Evolutionary conservation across 2,113 vertebrate genomes (phyloP).

Genomic region (Barnardius zonarius): DNA sequence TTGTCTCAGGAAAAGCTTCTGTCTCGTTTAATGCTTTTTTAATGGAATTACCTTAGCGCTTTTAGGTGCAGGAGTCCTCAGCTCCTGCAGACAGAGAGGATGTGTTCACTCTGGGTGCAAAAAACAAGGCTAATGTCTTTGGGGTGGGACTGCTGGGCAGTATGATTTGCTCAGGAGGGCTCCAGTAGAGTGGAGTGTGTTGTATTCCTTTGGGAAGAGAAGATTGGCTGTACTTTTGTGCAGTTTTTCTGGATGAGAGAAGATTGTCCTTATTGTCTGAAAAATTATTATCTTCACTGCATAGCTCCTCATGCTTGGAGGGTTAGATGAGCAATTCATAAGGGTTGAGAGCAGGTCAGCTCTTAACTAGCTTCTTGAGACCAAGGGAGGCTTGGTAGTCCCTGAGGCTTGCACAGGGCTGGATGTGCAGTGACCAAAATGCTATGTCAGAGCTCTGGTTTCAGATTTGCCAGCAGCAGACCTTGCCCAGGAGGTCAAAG

Average conservation of each 20-base stretch:
- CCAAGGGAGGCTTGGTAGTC: not conserved
- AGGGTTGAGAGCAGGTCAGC: not conserved
- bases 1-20: not conserved
- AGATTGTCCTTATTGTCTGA: not conserved
- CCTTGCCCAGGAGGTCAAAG: not conserved
- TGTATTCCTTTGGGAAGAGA: not conserved
- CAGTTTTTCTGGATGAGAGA: not conserved
- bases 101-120: not conserved
- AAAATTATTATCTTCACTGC: not conserved
- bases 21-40: not conserved
- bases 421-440: not conserved
- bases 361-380: not conserved
- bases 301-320: not conserved
- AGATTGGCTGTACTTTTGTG: not conserved
- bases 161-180: not conserved
- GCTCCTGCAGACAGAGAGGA: not conserved
- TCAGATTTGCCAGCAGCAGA: not conserved
- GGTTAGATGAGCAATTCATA: not conserved
- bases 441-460: not conserved
- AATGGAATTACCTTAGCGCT: not conserved
- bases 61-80: not conserved
- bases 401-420: not conserved
- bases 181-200: not conserved
- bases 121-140: fast-evolving
- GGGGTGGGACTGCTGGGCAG: not conserved